Evolutionary conservation across 2,888 invertebrate genomes (phyloP).

Genomic region (Ecdyonurus torrentis): DNA sequence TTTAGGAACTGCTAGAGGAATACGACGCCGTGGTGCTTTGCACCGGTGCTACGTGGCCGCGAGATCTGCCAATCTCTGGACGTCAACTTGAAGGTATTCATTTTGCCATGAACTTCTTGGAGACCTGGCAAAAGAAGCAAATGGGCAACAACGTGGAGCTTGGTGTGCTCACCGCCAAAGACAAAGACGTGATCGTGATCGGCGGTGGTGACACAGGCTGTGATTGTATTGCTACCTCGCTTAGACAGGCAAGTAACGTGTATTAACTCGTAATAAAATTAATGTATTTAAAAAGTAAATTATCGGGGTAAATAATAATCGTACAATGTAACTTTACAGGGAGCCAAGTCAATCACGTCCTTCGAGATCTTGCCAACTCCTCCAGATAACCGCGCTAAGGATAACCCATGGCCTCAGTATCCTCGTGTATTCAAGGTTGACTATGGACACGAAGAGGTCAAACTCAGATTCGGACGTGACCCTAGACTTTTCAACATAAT

Average conservation of each 20-base stretch:
- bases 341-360: slow-evolving; percentile 80
- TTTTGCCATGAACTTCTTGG: slow-evolving; percentile 95
- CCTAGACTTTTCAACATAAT: slow-evolving; percentile 86
- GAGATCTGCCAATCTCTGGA: slow-evolving; percentile 75
- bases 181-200: slow-evolving; percentile 87
- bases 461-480: slow-evolving; percentile 78
- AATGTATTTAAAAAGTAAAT: neutral
- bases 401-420: slow-evolving; percentile 99
- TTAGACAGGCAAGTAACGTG: slow-evolving; percentile 42
- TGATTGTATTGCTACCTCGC: slow-evolving; percentile 95
- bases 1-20: slow-evolving; percentile 30
- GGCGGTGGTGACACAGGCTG: slow-evolving; percentile 83
- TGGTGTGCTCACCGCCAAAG: slow-evolving; percentile 61
- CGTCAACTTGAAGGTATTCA: slow-evolving; percentile 83
- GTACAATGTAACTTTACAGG: slow-evolving; percentile 35
- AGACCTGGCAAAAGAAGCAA: slow-evolving; percentile 92
- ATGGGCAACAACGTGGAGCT: slow-evolving; percentile 41
- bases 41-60: slow-evolving; percentile 91
- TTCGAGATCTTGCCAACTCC: slow-evolving; percentile 97
- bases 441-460: slow-evolving; percentile 96
- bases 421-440: slow-evolving; percentile 92
- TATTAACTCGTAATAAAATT: neutral
- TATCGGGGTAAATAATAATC: neutral
- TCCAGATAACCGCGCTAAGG: slow-evolving; percentile 54
- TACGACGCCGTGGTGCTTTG: slow-evolving; percentile 79